Evolutionary conservation across 2,888 invertebrate genomes (phyloP).

Genomic region (Xanthorhoe spadicearia): DNA sequence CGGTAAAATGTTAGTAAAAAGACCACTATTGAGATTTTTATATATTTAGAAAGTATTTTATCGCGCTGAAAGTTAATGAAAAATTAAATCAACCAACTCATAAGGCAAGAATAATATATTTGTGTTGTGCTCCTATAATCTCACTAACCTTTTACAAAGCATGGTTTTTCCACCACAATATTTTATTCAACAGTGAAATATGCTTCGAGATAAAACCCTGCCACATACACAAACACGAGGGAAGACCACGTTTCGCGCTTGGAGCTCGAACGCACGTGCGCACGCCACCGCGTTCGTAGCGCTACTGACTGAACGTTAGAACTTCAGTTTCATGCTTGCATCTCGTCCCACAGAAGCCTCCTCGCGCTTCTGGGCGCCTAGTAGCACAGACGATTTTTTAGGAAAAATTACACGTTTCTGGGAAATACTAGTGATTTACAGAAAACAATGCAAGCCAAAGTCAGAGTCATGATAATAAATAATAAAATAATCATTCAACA

Average conservation of each 20-base stretch:
- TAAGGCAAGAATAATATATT: background rate
- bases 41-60: too few species aligned
- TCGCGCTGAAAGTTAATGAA: background rate
- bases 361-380: constrained; percentile 61
- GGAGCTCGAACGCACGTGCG: constrained; percentile 55
- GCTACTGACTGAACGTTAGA: constrained; percentile 69
- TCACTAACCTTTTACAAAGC: constrained; percentile 41
- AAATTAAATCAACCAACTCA: background rate
- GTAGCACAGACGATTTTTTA: constrained; percentile 56
- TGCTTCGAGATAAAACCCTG: constrained; percentile 37
- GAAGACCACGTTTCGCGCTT: constrained; percentile 36
- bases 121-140: constrained; percentile 4
- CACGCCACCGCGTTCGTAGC: constrained; percentile 64
- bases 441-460: too few species aligned
- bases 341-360: constrained; percentile 61
- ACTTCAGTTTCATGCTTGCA: constrained; percentile 61
- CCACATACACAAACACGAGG: constrained; percentile 45
- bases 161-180: constrained; percentile 37
- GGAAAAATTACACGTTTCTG: constrained; percentile 50
- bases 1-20: too few species aligned
- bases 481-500: too few species aligned
- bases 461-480: too few species aligned
- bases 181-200: constrained; percentile 33
- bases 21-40: too few species aligned
- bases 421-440: constrained; percentile 39